phyloP scores from a whole-genome alignment of 1,140 invertebrate genomes.

The Calycopis cecrops region DNA sequence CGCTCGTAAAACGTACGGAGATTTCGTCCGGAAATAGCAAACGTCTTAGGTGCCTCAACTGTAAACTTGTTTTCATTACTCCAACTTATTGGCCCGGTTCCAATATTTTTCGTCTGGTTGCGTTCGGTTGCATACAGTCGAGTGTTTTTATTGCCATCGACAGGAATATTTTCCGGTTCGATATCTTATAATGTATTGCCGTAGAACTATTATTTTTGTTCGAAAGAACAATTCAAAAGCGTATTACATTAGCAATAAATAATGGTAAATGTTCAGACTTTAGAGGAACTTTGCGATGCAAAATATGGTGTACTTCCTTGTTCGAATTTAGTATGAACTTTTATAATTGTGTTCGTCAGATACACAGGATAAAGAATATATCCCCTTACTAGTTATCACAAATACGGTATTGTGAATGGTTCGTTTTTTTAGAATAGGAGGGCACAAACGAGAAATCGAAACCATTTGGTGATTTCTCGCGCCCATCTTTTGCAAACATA shows the following conservation, averaged over 20 bases:
- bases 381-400: no score
- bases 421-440: no score
- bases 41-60: slow-evolving; percentile 49
- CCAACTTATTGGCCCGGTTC: slow-evolving; percentile 59
- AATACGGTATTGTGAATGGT: no score
- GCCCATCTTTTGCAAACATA: no score
- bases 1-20: slow-evolving; percentile 54
- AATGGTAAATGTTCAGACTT: slow-evolving; percentile 4
- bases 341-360: no score
- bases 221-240: slow-evolving; percentile 3
- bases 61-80: slow-evolving; percentile 68
- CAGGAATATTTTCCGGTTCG: slow-evolving; percentile 40
- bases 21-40: slow-evolving; percentile 56
- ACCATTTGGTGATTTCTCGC: no score
- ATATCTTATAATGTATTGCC: slow-evolving; percentile 15
- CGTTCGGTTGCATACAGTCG: slow-evolving; percentile 45
- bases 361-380: no score
- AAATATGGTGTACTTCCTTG: no score
- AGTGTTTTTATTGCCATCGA: slow-evolving; percentile 46
- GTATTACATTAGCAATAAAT: slow-evolving; percentile 7
- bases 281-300: no score
- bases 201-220: slow-evolving; percentile 8
- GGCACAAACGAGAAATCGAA: no score
- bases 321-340: no score
- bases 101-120: slow-evolving; percentile 61